Evolutionary conservation across 2,797 vertebrate species (phyloP), one percentile per base, ranked within the genome.

Genomic region (Crenichthys baileyi): DNA sequence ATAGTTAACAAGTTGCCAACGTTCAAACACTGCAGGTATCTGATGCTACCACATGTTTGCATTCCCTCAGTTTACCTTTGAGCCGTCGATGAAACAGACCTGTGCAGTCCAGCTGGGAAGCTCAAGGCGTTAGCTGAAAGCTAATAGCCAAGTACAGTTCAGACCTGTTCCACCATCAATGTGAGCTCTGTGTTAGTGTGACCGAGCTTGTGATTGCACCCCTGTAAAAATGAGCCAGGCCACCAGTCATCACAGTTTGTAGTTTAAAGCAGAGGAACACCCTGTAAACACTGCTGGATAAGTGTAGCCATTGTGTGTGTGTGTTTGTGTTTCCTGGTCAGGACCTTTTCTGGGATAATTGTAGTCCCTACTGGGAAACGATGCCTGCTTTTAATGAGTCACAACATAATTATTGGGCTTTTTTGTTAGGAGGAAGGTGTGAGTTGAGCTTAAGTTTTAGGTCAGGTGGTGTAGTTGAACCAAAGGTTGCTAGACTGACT

Each of bases 141-240:
- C 56, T 39, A 73, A 68, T 75, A 39, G 71, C 82, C 67, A 18
- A 18, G 77, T 70, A 70, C 63, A 6, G 65, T 88, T 74, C 90
- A 88, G 87, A 80, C 79, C 76, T 74, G 70, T 56, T 79, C 81
- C 31, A 50, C 44, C 65, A 60, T 92, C 85, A 93, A 91, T 90
- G 87, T 76, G 72, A 22, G 36, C 76, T 67, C 79, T 91, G 87
- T 92, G 67, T 12, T 22, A 16, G 58, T 60, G 80, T 88, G 78
- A 90, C 84, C 50, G 75, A 53, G 39, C 50, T 55, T 31, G 16
- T 78, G 73, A 65, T 58, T 67, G 67, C 41, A 79, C 70, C 78
- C 87, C 84, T 72, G 73, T 90, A 85, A 93, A 92, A 85, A 31
- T 29, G 63, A 73, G 63, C 83, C 86, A 89, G 83, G 41, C 71